These are phyloP conservation scores for Lepidocyrtinus sp. DNA, from an alignment of 2,888 invertebrate species.

Conservation along the genomic window DNA sequence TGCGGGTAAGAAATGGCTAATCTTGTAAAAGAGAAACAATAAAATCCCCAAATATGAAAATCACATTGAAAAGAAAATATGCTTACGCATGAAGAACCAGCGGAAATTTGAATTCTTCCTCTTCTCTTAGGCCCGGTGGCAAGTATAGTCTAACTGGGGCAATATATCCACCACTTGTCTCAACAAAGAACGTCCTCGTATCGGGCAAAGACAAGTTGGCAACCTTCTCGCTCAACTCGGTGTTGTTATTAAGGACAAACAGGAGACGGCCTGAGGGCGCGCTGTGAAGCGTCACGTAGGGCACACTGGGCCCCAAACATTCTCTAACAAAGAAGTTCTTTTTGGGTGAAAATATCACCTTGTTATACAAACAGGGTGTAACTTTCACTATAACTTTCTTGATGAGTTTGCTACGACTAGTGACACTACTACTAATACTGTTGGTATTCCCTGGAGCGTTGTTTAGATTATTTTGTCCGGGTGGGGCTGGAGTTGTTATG, in stretches of 20 bases:
- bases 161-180: conserved; percentile 79
- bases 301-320: conserved; percentile 80
- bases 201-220: conserved; percentile 82
- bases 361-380: conserved; percentile 67
- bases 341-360: conserved; percentile 71
- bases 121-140: conserved; percentile 87
- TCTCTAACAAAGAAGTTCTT: conserved; percentile 79
- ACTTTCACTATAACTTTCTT: conserved; percentile 50
- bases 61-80: no score
- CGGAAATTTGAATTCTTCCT: conserved; percentile 86
- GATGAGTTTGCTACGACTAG: conserved; percentile 18
- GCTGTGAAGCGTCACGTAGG: conserved; percentile 71
- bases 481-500: conserved; percentile 5
- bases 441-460: conserved; percentile 53
- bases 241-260: conserved; percentile 77
- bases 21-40: no score
- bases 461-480: conserved; percentile 36
- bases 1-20: no score
- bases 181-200: conserved; percentile 78
- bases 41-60: no score
- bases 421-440: conserved; percentile 22
- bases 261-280: conserved; percentile 62
- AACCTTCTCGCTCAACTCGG: conserved; percentile 78
- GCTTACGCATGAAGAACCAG: conserved; percentile 88
- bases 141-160: conserved; percentile 85